These are phyloP conservation scores for Drosophila bocqueti DNA, from an alignment of 1,140 invertebrate genomes.

Conservation along the genomic window DNA sequence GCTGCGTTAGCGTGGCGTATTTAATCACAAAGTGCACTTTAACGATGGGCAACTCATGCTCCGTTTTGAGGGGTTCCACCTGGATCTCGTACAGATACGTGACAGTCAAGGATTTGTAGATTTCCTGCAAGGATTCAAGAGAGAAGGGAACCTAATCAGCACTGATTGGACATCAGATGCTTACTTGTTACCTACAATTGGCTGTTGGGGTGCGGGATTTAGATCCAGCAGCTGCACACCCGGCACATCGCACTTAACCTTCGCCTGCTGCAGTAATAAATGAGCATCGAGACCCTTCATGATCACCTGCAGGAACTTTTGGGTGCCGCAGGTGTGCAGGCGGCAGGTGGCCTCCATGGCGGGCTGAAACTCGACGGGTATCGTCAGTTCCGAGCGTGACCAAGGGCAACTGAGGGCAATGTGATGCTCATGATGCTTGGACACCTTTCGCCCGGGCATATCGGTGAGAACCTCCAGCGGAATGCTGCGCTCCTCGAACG, in stretches of 20 bases:
- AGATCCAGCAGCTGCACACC: conserved; percentile 88
- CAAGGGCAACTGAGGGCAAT: conserved; percentile 90
- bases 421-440: conserved; percentile 84
- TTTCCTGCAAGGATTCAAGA: conserved; percentile 51
- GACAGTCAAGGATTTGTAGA: conserved; percentile 87
- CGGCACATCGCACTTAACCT: conserved; percentile 86
- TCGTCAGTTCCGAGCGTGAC: conserved; percentile 88
- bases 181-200: conserved; percentile 50
- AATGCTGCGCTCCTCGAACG: conserved; percentile 89
- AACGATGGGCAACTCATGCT: conserved; percentile 86
- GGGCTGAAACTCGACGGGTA: conserved; percentile 91
- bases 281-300: conserved; percentile 89
- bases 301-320: conserved; percentile 93
- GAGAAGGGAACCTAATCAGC: not conserved
- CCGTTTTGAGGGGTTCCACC: conserved; percentile 86
- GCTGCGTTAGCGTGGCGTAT: conserved; percentile 87
- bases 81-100: conserved; percentile 90
- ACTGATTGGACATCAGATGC: not conserved
- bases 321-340: conserved; percentile 92
- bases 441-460: conserved; percentile 89
- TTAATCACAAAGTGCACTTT: conserved; percentile 90
- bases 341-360: conserved; percentile 92
- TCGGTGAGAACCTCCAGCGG: conserved; percentile 90
- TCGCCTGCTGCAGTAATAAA: conserved; percentile 87
- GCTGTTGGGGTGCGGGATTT: conserved; percentile 86